These are phyloP conservation scores for Geopemphigus sp. DNA, from an alignment of 1,140 invertebrate genomes.

Conservation along the genomic window DNA sequence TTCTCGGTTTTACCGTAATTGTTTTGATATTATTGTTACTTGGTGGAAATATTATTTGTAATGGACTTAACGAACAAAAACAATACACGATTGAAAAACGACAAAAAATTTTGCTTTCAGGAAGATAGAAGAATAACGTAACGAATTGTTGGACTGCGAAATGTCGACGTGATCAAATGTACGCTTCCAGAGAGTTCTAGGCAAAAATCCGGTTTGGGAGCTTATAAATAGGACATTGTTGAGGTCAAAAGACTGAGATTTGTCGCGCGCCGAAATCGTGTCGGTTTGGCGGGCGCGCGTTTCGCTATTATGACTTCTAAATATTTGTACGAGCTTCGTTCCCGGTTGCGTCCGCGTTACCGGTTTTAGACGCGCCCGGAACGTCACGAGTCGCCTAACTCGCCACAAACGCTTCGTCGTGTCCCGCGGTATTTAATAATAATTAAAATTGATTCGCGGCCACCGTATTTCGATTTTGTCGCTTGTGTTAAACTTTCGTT, in stretches of 20 bases:
- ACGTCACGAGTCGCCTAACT: not conserved
- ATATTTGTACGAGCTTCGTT: constrained; percentile 30
- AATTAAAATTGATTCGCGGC: too few species aligned
- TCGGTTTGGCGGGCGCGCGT: constrained; percentile 37
- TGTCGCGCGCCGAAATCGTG: constrained; percentile 37
- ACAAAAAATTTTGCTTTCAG: constrained; percentile 48
- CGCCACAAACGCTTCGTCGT: too few species aligned
- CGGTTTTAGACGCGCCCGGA: not conserved
- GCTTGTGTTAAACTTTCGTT: not conserved
- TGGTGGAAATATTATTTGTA: constrained; percentile 36
- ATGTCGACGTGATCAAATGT: constrained; percentile 44
- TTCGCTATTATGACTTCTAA: constrained; percentile 26
- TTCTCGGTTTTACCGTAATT: not conserved
- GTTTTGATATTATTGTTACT: constrained; percentile 14
- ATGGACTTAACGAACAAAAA: constrained; percentile 17
- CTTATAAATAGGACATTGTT: constrained; percentile 38
- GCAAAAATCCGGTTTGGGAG: constrained; percentile 44
- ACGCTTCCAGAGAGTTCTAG: constrained; percentile 36
- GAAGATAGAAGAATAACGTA: constrained; percentile 46
- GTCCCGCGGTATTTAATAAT: too few species aligned
- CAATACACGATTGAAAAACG: constrained; percentile 38
- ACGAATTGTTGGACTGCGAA: constrained; percentile 22
- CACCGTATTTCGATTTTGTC: not conserved
- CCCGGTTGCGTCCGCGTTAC: not conserved
- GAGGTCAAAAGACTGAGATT: constrained; percentile 49